phyloP scores from a whole-genome alignment of 2,888 invertebrate species.

The Cactoblastis cactorum region DNA sequence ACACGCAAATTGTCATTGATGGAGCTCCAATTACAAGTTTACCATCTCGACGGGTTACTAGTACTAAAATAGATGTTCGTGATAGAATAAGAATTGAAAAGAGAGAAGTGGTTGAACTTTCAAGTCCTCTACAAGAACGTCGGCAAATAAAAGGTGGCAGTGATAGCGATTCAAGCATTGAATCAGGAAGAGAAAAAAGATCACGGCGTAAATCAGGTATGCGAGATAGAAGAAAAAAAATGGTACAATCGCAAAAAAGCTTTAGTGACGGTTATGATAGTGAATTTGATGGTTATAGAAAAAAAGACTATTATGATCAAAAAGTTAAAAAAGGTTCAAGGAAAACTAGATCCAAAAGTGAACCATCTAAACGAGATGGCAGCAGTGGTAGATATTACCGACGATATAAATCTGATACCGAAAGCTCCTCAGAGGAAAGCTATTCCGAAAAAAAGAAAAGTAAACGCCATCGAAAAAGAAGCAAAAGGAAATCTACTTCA shows the following conservation, averaged over 20 bases:
- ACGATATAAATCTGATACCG: constrained; percentile 52
- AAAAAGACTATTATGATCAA: constrained; percentile 39
- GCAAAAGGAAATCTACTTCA: constrained; percentile 64
- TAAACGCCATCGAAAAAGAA: constrained; percentile 61
- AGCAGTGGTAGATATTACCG: constrained; percentile 47
- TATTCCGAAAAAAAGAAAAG: constrained; percentile 59
- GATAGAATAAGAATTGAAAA: constrained; percentile 75
- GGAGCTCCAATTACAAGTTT: constrained; percentile 63
- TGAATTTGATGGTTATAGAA: constrained; percentile 50
- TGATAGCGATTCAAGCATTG: constrained; percentile 57
- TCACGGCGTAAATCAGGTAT: constrained; percentile 43
- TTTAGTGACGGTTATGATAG: constrained; percentile 75
- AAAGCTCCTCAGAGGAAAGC: constrained; percentile 56
- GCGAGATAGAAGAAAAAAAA: constrained; percentile 55
- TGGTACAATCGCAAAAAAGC: constrained; percentile 61
- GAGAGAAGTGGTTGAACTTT: constrained; percentile 69
- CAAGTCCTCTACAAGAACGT: constrained; percentile 59
- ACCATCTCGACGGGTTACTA: constrained; percentile 70
- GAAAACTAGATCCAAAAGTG: constrained; percentile 72
- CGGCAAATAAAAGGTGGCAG: constrained; percentile 42
- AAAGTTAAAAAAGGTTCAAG: constrained; percentile 46
- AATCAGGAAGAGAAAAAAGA: constrained; percentile 56
- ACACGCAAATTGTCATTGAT: constrained; percentile 68
- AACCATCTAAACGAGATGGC: constrained; percentile 58
- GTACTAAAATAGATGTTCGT: constrained; percentile 72